A percentile compares a stretch with the other conserved stretches of the same genome.
Evolutionary conservation across 2,888 invertebrate species (phyloP).

Genomic region (Tenthredo livida): DNA sequence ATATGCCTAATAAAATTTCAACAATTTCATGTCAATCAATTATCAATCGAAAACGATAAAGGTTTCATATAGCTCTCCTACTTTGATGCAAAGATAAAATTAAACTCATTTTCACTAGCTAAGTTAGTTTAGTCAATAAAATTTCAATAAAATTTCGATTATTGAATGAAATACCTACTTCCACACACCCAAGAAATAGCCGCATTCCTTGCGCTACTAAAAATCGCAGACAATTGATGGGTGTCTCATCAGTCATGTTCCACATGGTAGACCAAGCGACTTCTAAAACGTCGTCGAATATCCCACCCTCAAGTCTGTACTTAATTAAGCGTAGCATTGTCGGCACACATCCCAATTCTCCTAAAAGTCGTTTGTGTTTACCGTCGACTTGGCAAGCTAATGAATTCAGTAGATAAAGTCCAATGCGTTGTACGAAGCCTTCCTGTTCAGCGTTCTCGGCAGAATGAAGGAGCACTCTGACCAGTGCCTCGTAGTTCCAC

Average conservation of each 20-base stretch:
- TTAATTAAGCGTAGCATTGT: constrained; percentile 94
- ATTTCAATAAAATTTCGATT: background rate
- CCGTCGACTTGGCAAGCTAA: constrained; percentile 98
- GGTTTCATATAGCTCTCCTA: background rate
- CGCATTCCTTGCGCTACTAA: constrained; percentile 93
- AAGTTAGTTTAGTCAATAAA: no score
- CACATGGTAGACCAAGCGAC: constrained; percentile 99
- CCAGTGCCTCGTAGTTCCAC: constrained; percentile 93
- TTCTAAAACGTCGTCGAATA: constrained; percentile 97
- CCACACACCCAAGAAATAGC: constrained; percentile 92
- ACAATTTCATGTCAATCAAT: constrained; percentile 29
- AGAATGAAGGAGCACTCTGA: constrained; percentile 89
- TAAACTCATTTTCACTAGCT: no score
- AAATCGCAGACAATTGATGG: constrained; percentile 95
- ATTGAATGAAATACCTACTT: constrained; percentile 80
- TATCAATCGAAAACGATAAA: background rate
- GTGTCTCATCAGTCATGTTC: constrained; percentile 98
- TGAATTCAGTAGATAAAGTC: constrained; percentile 96
- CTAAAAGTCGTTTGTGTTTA: constrained; percentile 93
- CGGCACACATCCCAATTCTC: constrained; percentile 91
- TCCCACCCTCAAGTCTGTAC: constrained; percentile 86
- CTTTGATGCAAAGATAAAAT: no score
- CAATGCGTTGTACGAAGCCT: constrained; percentile 96
- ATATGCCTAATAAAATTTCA: constrained; percentile 84
- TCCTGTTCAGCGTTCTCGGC: constrained; percentile 91